Evolutionary conservation across 2,113 vertebrate genomes (phyloP), one percentile per base, ranked within the genome.

Genomic region (Engystomops pustulosus): DNA sequence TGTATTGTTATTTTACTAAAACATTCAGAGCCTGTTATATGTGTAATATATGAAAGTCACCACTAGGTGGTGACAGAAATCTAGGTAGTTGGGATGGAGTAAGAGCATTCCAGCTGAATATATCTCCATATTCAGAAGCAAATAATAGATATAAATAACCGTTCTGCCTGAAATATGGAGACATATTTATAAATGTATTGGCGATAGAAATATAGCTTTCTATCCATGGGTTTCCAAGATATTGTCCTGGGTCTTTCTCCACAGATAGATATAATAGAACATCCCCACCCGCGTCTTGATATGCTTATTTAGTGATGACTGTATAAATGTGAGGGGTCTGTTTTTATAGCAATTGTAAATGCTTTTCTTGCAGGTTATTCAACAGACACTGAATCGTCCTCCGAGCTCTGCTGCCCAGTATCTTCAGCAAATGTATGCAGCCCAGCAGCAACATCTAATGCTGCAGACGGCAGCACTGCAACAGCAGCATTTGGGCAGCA

Each of bases 341-440:
- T n/a, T n/a, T n/a, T n/a, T n/a, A n/a, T n/a, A n/a, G 7, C 44
- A 9, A 25, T 25, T 60, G 5, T 51, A 8, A 27, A 27, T 62
- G n/a, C 67, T 60, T 4, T 9, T 41, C 34, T 25, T 79, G 20
- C 44, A 85, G 83, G 96, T 97, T 86, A 97, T 98, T 91, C 97
- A 97, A 84, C 96, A 98, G 88, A 93, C 96, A 25, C 91, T 98
- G 88, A 95, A 97, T 87, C 95, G 97, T 74, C 96, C 96, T 76
- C 92, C 96, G 86, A 97, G 94, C 91, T 96, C 96, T 72, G 95
- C 97, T 7, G 95, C 97, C 67, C 96, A 98, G 90, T 98, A 97
- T 88, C 95, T 98, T 65, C 97, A 98, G 89, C 97, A 98, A 89
- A 98, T 98, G 96, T 98, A 98, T 0, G 95, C 96, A 2, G 97